These are phyloP conservation scores for Papilio glaucus DNA, from an alignment of 1,140 invertebrate genomes.

Conservation along the genomic window DNA sequence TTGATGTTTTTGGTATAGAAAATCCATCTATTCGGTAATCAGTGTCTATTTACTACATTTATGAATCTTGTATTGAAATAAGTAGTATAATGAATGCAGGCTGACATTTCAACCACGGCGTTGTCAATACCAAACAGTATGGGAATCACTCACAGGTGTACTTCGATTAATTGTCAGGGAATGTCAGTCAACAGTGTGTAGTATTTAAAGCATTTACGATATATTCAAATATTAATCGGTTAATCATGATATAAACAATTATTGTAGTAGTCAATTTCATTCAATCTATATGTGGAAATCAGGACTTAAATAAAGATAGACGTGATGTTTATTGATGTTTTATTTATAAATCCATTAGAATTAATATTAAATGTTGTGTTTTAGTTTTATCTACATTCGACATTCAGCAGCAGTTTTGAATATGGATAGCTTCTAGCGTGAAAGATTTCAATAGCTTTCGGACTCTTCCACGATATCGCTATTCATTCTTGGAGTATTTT, in stretches of 20 bases:
- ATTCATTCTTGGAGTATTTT: no score
- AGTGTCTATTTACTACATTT: slow-evolving; percentile 26
- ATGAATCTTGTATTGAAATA: not conserved
- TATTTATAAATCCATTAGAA: slow-evolving; percentile 8
- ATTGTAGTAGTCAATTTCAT: slow-evolving; percentile 20
- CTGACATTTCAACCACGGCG: not conserved
- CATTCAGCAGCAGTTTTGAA: no score
- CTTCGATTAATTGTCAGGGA: not conserved
- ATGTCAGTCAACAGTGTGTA: not conserved
- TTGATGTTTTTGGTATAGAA: not conserved
- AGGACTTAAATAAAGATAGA: slow-evolving; percentile 34
- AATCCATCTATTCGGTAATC: not conserved
- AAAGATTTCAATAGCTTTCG: no score
- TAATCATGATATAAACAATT: not conserved
- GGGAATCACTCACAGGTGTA: not conserved
- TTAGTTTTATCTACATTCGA: not conserved
- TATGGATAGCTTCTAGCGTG: no score
- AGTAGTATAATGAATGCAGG: slow-evolving; percentile 1
- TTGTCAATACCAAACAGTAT: not conserved
- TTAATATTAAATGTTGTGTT: not conserved
- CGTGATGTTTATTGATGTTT: slow-evolving; percentile 28
- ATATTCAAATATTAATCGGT: slow-evolving; percentile 11
- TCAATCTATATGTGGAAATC: slow-evolving; percentile 16
- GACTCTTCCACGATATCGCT: no score
- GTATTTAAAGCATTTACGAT: not conserved